Evolutionary conservation across 2,797 vertebrate genomes (phyloP).

Genomic region (Manis pentadactyla): DNA sequence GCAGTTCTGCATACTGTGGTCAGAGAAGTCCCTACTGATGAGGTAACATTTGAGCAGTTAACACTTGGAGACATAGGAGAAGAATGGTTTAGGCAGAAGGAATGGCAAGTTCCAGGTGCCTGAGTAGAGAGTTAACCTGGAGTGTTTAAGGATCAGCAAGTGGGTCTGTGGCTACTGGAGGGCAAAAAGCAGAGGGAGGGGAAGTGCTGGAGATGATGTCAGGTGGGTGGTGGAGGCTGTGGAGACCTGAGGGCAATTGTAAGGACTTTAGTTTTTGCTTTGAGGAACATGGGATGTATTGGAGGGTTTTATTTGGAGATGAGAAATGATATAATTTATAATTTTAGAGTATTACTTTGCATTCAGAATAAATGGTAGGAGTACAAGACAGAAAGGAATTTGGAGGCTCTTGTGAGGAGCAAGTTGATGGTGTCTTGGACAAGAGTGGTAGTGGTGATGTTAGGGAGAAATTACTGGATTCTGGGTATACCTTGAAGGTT

Average conservation of each 20-base stretch:
- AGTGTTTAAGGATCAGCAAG: not conserved
- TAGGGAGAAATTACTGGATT: not conserved
- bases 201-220: not conserved
- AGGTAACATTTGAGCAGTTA: not conserved
- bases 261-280: not conserved
- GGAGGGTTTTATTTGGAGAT: not conserved
- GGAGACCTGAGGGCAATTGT: not conserved
- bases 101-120: not conserved
- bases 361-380: not conserved
- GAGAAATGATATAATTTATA: not conserved
- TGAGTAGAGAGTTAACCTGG: not conserved
- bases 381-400: not conserved
- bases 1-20: not conserved
- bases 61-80: not conserved
- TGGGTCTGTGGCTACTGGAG: not conserved
- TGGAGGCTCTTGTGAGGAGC: not conserved
- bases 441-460: not conserved
- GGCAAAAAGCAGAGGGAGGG: not conserved
- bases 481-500: not conserved
- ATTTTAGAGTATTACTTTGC: not conserved
- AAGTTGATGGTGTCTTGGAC: not conserved
- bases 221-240: not conserved
- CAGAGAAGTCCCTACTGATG: not conserved
- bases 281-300: not conserved
- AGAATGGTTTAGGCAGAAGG: not conserved